Conservation (phyloP, 2,113 vertebrate genomes). For the Terrapene triunguis region DNA sequence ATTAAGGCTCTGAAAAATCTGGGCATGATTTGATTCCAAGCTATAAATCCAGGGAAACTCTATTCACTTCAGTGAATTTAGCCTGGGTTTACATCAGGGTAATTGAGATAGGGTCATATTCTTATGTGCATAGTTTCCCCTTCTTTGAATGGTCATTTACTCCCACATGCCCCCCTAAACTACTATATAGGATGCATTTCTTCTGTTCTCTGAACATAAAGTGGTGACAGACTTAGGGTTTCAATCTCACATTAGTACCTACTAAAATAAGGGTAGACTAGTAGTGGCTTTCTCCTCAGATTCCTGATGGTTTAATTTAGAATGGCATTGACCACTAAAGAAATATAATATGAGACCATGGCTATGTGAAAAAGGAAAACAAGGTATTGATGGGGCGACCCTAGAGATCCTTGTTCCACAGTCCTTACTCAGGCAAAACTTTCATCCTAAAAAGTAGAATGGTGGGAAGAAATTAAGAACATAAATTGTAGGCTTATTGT, state of each 20-base stretch:
- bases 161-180: background rate
- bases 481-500: background rate
- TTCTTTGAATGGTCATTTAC: background rate
- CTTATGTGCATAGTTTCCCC: background rate
- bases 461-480: background rate
- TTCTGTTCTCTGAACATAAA: background rate
- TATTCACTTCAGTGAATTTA: background rate
- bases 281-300: background rate
- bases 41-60: background rate
- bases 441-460: background rate
- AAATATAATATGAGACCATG: background rate
- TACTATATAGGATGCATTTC: background rate
- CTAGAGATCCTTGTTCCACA: background rate
- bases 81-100: background rate
- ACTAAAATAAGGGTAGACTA: background rate
- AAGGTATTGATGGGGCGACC: background rate
- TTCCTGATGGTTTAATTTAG: background rate
- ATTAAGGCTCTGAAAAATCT: background rate
- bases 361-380: background rate
- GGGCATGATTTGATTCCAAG: background rate
- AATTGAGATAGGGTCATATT: background rate
- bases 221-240: background rate
- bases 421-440: constrained; percentile 25
- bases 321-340: background rate
- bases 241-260: background rate